Base-by-base conservation (phyloP, 2,797 vertebrate species). In the Toxotes lorentzi region DNA sequence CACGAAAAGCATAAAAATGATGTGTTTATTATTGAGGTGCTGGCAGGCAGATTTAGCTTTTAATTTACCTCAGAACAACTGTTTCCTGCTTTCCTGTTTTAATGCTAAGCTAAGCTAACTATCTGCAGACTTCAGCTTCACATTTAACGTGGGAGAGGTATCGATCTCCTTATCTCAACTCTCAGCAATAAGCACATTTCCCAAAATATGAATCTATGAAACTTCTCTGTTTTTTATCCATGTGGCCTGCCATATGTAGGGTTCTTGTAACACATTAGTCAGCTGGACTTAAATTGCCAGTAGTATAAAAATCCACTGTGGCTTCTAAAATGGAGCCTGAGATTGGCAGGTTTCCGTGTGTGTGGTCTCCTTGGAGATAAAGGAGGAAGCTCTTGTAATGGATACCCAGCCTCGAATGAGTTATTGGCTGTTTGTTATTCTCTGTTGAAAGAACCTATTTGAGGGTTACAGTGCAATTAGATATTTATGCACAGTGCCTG, bases 381-480 rank as follows among this genome's bases (percentile, higher is more conserved):
- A 79, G 67, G 70, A 51, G 38, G 48, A 57, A 30, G 27, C 54
- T 24, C 70, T 80, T 81, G 76, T 90, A 87, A 90, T 64, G 78
- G 88, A 88, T 87, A 82, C 81, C 86, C 74, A 40, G 82, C 45
- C 70, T 75, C 17, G 9, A 64, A 76, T 83, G 81, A 91, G 83
- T 91, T 92, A 91, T 90, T 84, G 85, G 88, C 87, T 88, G 89
- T 91, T 94, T 88, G 90, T 89, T 90, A 89, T 91, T 90, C 86
- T 91, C 87, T 38, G 68, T 76, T 82, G 86, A 91, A 68, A 81
- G 85, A 86, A 79, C 76, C 89, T 87, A 88, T 93, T 92, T 88
- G 87, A 91, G 85, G 84, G 79, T 87, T 89, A 77, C 82, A 72
- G 71, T 81, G 84, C 88, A 94, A 91, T 93, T 91, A 93, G 84